Evolutionary conservation across 2,888 invertebrate species (phyloP), one percentile per base, ranked within the genome.

Genomic region (Cacoxenus indagator): DNA sequence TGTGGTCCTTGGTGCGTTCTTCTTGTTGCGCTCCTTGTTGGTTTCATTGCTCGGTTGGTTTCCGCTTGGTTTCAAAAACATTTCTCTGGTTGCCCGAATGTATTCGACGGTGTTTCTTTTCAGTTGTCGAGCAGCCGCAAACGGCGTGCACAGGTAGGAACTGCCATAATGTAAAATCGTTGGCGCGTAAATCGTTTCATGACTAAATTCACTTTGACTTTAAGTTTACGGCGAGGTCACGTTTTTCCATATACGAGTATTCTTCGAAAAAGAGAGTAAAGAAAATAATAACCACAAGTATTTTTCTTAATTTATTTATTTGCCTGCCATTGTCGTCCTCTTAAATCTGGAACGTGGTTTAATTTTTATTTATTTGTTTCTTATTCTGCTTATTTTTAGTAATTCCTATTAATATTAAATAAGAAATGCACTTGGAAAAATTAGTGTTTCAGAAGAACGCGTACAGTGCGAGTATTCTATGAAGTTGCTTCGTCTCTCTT

Each of bases 341-440:
- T n/a, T n/a, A n/a, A n/a, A n/a, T n/a, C n/a, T n/a, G n/a, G n/a
- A n/a, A n/a, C n/a, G n/a, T n/a, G n/a, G n/a, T n/a, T n/a, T n/a
- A n/a, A n/a, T 48, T 48, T 17, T 8, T n/a, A 48, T 19, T 37
- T 37, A 37, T 37, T 37, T 37, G 14, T 37, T 37, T 37, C 9
- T 14, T 2, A 11, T 37, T 37, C 37, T 37, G 37, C 37, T 37
- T 37, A 37, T 5, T 11, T 37, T 37, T 37, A 11, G 8, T 14
- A 37, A 37, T 37, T 37, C 14, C 14, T 37, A 11, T 2, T 45
- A 45, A 62, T 45, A 62, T 45, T 43, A 62, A 62, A 62, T 45
- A 62, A 62, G 29, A 45, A 62, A 24, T 62, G 43, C 61, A 62
- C 61, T 62, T 62, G n/a, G 4, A 26, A 43, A 62, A 62, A 62